Base-by-base conservation (phyloP, 2,113 vertebrate genomes). In the Otis tarda region DNA sequence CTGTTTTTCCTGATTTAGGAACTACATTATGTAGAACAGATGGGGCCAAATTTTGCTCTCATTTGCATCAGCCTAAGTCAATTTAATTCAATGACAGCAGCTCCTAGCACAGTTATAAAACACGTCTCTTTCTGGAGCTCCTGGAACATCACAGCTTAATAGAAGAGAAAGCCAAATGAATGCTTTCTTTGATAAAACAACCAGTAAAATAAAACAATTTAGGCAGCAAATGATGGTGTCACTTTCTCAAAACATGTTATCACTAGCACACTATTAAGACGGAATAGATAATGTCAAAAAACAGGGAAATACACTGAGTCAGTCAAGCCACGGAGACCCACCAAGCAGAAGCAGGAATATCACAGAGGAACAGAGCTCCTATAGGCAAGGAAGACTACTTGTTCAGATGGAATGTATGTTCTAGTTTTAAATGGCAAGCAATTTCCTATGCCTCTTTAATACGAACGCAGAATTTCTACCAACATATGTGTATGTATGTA, bases 21-120 rank as follows among this genome's bases (percentile, higher is more conserved):
- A 90, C 63, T 65, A 84, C 15, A 81, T 69, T 78, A 25, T 73
- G 61, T 50, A 57, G 84, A 95, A 94, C 90, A 96, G 91, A 94
- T 95, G 89, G 89, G 91, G 87, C 81, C 84, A 95, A 95, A 94
- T 83, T 93, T 91, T 83, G 20, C 47, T 96, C 67, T 91, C 87
- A 95, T 95, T 95, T 90, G 49, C 91, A 94, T 94, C 81, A 85
- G 59, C 45, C n/a, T 53, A 68, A 78, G 37, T 85, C 59, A 74
- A 19, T 93, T 95, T 82, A 93, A 90, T 90, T 89, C 43, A 85
- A 65, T 53, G 55, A 77, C 49, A 95, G 70, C 74, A 75, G 33
- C 71, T 95, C 70, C 63, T 78, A 73, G 45, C 75, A 83, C 21
- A 85, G 53, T 91, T 93, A 60, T 35, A 78, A 85, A 31, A 95